Base-by-base conservation (phyloP, 2,888 invertebrate genomes). In the Heterodera filipjevi region DNA sequence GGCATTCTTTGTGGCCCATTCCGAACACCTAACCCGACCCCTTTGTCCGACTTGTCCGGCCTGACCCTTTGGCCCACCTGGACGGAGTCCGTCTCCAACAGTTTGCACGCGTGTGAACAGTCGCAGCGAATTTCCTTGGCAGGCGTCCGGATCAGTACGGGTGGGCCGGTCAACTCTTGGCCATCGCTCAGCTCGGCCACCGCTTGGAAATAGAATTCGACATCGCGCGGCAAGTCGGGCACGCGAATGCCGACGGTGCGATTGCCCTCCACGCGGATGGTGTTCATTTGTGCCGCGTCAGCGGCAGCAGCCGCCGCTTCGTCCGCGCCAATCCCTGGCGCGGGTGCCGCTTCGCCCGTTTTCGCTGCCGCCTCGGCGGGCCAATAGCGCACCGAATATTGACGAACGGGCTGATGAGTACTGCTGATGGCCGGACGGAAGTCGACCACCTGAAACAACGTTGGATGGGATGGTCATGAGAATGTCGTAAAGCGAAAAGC, bases 151-250 rank as follows among this genome's bases (percentile, higher is more conserved):
- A 85, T 81, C n/a, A 77, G 75, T 5, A 85, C 79, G 5, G 84
- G 83, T 33, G 85, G 85, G 76, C 86, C 83, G 0, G 84, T 77
- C 35, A 88, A 80, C 12, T 83, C 83, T 32, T 85, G 84, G n/a
- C 85, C 88, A 68, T 86, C 85, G 68, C 79, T 78, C 68, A 87
- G 84, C 35, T 85, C 83, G n/a, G 88, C 86, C 19, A 82, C 80
- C 5, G 87, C 86, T 81, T 86, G 86, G 78, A 89, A 82, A 59
- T 82, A 83, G 80, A 87, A 89, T 33, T 88, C 87, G 12, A 85
- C 86, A 71, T 87, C 85, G 12, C 85, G 84, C 8, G 82, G 82
- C 32, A 88, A 80, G 30, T 71, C 79, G 3, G 70, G 78, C 33
- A 79, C 35, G 10, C 77, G 66, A 44, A 70, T 79, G 71, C 78